These are phyloP conservation scores for Stenurella melanura DNA, from an alignment of 2,888 invertebrate genomes.

Conservation along the genomic window DNA sequence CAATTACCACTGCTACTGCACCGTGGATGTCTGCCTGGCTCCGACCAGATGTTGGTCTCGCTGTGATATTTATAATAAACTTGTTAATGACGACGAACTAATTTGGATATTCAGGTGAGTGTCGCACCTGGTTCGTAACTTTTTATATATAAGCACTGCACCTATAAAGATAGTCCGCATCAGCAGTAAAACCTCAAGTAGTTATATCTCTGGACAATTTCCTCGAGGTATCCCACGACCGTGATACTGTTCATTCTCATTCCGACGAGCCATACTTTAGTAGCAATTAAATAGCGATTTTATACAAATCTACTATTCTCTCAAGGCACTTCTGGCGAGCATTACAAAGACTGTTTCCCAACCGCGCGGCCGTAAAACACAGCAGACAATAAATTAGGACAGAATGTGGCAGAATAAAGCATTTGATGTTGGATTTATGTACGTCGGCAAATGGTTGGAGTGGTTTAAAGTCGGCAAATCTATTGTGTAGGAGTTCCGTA, in stretches of 20 bases:
- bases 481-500: conserved; percentile 36
- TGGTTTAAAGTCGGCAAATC: conserved; percentile 21
- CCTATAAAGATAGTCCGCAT: no score
- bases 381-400: conserved; percentile 22
- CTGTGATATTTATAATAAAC: no score
- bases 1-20: no score
- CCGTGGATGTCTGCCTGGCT: no score
- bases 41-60: no score
- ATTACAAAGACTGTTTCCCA: conserved; percentile 2
- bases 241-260: neutral
- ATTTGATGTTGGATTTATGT: conserved; percentile 15
- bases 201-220: neutral
- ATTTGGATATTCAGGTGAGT: no score
- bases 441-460: neutral
- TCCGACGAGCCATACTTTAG: neutral
- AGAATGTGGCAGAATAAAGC: conserved; percentile 23
- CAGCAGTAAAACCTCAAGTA: neutral
- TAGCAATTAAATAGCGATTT: conserved; percentile 2
- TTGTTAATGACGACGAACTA: no score
- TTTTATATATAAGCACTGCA: no score
- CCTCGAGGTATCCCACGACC: conserved; percentile 9
- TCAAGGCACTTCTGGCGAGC: neutral
- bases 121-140: no score
- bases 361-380: conserved; percentile 4
- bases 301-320: neutral